A percentile compares a stretch with the other conserved stretches of the same genome.
phyloP scores from a whole-genome alignment of 2,888 invertebrate genomes.

The Thymelicus acteon region DNA sequence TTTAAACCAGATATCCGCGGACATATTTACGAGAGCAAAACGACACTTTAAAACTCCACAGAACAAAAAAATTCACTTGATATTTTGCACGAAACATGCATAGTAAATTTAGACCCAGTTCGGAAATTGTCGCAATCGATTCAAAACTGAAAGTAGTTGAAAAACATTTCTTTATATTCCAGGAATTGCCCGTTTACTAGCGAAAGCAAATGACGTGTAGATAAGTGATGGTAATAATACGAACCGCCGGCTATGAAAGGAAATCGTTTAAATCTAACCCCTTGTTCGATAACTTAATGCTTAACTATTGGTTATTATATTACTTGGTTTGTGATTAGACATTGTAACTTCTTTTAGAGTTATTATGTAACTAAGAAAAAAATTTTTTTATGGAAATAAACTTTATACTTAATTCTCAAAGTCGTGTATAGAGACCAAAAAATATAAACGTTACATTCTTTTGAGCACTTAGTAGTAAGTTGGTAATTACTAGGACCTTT shows the following conservation, averaged over 20 bases:
- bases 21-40: no score
- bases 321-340: neutral
- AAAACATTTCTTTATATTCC: conserved; percentile 14
- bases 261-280: conserved; percentile 5
- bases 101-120: neutral
- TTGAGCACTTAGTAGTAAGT: no score
- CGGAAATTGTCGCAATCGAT: neutral
- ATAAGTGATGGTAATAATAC: conserved; percentile 21
- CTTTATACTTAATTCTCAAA: no score
- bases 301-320: neutral
- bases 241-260: neutral
- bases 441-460: no score
- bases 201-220: conserved; percentile 1
- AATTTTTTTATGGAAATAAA: no score
- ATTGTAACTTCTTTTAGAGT: neutral
- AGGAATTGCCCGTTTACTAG: neutral
- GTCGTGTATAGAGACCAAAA: no score
- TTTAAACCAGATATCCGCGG: no score
- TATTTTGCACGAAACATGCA: neutral
- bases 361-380: no score
- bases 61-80: neutral
- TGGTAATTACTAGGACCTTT: no score
- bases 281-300: neutral
- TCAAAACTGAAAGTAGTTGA: neutral
- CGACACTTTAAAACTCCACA: no score